A percentile compares a stretch with the other conserved stretches of the same genome.
phyloP scores from a whole-genome alignment of 2,113 vertebrate genomes.

The Hippocampus barbouri region DNA sequence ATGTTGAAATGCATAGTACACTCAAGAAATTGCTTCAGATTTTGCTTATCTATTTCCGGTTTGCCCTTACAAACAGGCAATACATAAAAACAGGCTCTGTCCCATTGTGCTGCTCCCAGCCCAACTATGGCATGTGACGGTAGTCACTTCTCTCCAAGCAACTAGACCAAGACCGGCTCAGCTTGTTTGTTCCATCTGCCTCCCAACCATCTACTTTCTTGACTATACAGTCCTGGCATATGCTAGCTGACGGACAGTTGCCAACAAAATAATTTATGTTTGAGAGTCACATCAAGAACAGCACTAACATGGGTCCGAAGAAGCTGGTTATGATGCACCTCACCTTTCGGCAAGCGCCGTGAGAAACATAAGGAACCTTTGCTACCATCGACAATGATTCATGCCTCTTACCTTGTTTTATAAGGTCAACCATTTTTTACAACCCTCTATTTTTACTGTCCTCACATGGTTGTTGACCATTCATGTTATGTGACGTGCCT shows the following conservation, averaged over 20 bases:
- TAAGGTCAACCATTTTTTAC: conserved; percentile 12
- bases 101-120: conserved; percentile 29
- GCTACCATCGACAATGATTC: conserved; percentile 15
- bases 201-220: conserved; percentile 12
- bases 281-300: neutral
- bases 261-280: neutral
- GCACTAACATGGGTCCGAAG: neutral
- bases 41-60: conserved; percentile 35
- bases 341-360: conserved; percentile 1
- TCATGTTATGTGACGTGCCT: conserved; percentile 9
- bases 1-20: neutral
- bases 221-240: conserved; percentile 10
- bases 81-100: conserved; percentile 45
- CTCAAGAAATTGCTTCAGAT: neutral
- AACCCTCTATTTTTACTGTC: conserved; percentile 16
- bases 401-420: conserved; percentile 24
- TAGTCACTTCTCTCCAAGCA: conserved; percentile 11
- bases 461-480: conserved; percentile 11
- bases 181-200: conserved; percentile 28
- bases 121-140: conserved; percentile 52
- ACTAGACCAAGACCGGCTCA: conserved; percentile 27
- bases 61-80: neutral
- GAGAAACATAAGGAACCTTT: neutral
- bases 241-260: neutral
- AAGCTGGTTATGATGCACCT: neutral